Evolutionary conservation across 1,140 invertebrate genomes (phyloP), one percentile per base, ranked within the genome.

Genomic region (Drosophila funebris): DNA sequence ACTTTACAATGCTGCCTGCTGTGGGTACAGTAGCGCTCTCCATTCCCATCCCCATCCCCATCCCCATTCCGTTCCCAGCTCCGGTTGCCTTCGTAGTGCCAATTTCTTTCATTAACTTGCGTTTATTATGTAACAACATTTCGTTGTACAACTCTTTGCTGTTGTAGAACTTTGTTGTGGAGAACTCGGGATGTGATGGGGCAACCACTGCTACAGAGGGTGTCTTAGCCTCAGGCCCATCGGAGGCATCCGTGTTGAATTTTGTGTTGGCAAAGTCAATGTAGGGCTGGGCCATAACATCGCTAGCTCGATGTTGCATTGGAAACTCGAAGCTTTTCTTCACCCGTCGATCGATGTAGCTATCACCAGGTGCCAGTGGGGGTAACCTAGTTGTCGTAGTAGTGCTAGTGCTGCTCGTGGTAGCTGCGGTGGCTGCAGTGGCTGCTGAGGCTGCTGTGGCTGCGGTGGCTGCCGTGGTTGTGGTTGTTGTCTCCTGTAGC

Each of bases 121-220:
- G 79, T 68, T 82, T 84, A 75, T 82, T 84, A 73, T 90, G 85
- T 58, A 75, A 69, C 72, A 91, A 69, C 90, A 91, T 91, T 73
- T 91, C 90, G 74, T 90, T 91, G 75, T 91, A 91, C 56, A 91
- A 64, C 70, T 91, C 90, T 66, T 91, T 90, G 77, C 90, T 91
- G 60, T 91, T 91, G 69, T 91, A 91, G 57, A 91, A 91, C 74
- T 91, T 91, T 27, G 91, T 91, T 48, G 91, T 91, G 9, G 90
- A 91, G 50, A 91, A 91, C 39, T 91, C 90, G 3, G 91, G 91
- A 71, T 91, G 90, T 22, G 72, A 27, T 29, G 78, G 73, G 37
- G 70, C 22, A 22, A 72, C 71, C 41, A 37, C 44, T 33, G 39
- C 13, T 18, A 33, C 14, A 2, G 46, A n/a, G 31, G 7, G 16